Evolutionary conservation across 92 coral and sea anemone genomes (phyloP).

Genomic region (Epizoanthus rinbou): DNA sequence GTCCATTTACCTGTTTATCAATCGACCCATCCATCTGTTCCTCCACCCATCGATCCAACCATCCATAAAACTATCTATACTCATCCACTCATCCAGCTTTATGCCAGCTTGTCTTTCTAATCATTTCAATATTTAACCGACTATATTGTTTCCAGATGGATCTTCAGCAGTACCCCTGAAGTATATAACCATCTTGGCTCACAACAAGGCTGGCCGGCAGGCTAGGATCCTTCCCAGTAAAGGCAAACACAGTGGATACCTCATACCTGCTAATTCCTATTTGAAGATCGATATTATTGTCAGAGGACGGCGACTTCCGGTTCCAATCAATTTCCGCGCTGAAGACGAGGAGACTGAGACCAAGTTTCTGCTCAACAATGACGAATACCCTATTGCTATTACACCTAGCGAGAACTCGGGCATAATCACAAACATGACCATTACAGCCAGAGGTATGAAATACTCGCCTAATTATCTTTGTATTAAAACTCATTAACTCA

Average conservation of each 20-base stretch:
- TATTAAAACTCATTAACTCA: too few relatives aligned
- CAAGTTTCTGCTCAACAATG: slow-evolving; percentile 74
- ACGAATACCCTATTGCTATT: slow-evolving; percentile 63
- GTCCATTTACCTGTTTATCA: too few relatives aligned
- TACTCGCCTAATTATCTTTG: too few relatives aligned
- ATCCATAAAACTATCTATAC: too few relatives aligned
- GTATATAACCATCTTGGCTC: slow-evolving; percentile 73
- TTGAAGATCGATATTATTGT: slow-evolving; percentile 84
- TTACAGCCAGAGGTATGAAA: slow-evolving; percentile 88
- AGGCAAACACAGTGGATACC: slow-evolving; percentile 85
- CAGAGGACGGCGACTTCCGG: slow-evolving; percentile 67
- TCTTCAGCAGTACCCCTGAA: slow-evolving; percentile 58
- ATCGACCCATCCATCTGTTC: too few relatives aligned
- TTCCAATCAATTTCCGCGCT: slow-evolving; percentile 77
- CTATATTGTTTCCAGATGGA: slow-evolving; percentile 43
- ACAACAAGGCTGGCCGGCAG: slow-evolving; percentile 83
- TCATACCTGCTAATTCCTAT: slow-evolving; percentile 54
- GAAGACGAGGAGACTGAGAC: slow-evolving; percentile 85
- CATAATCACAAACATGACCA: slow-evolving; percentile 72
- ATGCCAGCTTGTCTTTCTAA: neutral
- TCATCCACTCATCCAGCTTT: neutral
- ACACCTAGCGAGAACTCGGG: slow-evolving; percentile 78
- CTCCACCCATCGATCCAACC: too few relatives aligned
- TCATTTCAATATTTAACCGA: neutral
- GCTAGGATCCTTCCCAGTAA: slow-evolving; percentile 81